Evolutionary conservation across 2,113 vertebrate genomes (phyloP).

Genomic region (Dendrocopos noguchii): DNA sequence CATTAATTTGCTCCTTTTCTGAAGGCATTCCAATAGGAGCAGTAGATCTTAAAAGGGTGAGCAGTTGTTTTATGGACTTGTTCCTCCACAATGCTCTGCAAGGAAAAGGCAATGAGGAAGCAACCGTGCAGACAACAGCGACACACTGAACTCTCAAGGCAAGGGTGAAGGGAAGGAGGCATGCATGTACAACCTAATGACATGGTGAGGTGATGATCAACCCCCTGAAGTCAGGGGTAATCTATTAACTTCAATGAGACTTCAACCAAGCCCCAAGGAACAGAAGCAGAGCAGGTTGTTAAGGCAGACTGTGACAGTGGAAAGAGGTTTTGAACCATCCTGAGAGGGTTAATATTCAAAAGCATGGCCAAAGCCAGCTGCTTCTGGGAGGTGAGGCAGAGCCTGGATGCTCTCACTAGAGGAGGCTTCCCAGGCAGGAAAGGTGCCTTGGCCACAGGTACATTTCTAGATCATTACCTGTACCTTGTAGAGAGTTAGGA

Average conservation of each 20-base stretch:
- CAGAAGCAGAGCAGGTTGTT: constrained; percentile 9
- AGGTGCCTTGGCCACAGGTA: neutral
- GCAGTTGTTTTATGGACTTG: constrained; percentile 26
- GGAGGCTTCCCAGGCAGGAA: neutral
- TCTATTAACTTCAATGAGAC: constrained; percentile 6
- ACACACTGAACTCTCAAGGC: constrained; percentile 9
- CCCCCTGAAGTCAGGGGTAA: constrained; percentile 16
- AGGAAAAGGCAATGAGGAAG: constrained; percentile 28
- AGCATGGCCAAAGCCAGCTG: neutral
- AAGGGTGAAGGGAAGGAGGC: neutral
- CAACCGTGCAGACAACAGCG: neutral
- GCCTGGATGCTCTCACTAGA: neutral
- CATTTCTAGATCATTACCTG: neutral
- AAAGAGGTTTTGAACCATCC: constrained; percentile 10
- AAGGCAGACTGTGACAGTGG: neutral
- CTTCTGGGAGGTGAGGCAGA: neutral
- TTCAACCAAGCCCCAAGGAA: constrained; percentile 27
- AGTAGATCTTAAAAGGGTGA: constrained; percentile 27
- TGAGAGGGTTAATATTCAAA: neutral
- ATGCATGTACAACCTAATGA: constrained; percentile 29
- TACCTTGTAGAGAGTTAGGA: neutral
- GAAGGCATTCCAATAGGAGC: neutral
- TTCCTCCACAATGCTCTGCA: neutral
- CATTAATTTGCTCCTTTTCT: constrained; percentile 34
- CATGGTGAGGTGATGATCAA: neutral